phyloP scores from a whole-genome alignment of 1,140 invertebrate species.

The Steinernema feltiae region DNA sequence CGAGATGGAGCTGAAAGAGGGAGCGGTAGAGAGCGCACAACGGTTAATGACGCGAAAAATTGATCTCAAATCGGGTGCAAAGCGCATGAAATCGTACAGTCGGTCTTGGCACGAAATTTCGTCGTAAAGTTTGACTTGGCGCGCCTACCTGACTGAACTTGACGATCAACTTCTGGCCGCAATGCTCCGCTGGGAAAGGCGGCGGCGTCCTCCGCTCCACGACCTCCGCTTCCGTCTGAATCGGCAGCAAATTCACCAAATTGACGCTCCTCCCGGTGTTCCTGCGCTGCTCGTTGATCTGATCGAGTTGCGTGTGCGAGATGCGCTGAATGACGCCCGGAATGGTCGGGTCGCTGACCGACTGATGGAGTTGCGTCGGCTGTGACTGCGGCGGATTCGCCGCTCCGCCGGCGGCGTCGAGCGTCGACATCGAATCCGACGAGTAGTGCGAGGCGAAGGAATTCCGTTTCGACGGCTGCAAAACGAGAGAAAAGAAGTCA shows the following conservation, averaged over 20 bases:
- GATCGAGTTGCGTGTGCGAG: constrained; percentile 21
- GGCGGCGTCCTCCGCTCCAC: constrained; percentile 32
- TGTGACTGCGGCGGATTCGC: neutral
- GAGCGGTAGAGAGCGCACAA: too few relatives aligned
- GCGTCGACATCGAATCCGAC: constrained; percentile 16
- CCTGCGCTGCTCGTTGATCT: constrained; percentile 24
- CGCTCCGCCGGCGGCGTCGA: constrained; percentile 16
- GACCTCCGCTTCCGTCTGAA: constrained; percentile 22
- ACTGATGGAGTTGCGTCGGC: constrained; percentile 5
- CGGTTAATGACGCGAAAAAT: too few relatives aligned
- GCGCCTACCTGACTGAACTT: constrained; percentile 33
- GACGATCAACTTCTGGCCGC: constrained; percentile 27
- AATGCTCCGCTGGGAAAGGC: constrained; percentile 27
- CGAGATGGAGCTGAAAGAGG: constrained; percentile 30
- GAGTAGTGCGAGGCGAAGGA: constrained; percentile 17
- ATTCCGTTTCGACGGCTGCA: constrained; percentile 18
- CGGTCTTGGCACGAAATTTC: too few relatives aligned
- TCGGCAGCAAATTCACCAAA: constrained; percentile 22
- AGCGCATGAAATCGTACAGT: too few relatives aligned
- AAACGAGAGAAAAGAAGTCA: too few relatives aligned
- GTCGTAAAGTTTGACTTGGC: too few relatives aligned
- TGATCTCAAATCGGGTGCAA: too few relatives aligned
- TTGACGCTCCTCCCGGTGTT: constrained; percentile 18
- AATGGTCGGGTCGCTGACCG: constrained; percentile 16
- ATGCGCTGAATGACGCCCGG: constrained; percentile 19